Evolutionary conservation across 2,113 vertebrate species (phyloP).

Genomic region (Steatornis caripensis): DNA sequence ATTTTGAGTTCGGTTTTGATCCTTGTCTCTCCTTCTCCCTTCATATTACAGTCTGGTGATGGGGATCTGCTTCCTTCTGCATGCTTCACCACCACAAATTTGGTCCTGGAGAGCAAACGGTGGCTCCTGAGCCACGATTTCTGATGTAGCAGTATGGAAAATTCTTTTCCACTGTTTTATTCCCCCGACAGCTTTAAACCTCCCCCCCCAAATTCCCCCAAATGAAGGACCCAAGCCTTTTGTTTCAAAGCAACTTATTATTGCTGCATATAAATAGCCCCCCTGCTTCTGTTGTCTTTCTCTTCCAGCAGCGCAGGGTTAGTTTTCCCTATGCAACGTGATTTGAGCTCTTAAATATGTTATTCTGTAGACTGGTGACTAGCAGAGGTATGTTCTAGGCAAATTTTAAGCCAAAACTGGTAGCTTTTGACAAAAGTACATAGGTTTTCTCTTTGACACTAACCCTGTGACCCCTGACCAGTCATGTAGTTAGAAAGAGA

Average conservation of each 20-base stretch:
- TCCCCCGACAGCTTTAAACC: background rate
- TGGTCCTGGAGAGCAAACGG: background rate
- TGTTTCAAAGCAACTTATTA: background rate
- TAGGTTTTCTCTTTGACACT: background rate
- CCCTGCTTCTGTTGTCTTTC: background rate
- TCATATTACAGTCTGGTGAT: background rate
- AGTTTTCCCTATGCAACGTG: background rate
- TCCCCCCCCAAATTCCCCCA: too few relatives aligned
- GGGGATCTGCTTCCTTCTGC: background rate
- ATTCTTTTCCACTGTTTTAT: background rate
- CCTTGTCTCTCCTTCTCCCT: background rate
- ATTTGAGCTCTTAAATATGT: background rate
- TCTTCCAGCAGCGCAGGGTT: background rate
- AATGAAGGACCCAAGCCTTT: background rate
- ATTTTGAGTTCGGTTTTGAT: background rate
- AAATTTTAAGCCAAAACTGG: background rate
- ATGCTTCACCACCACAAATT: accelerated
- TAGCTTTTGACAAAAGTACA: background rate
- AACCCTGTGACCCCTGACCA: background rate
- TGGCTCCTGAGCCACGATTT: background rate
- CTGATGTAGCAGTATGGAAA: background rate
- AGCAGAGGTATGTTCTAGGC: background rate
- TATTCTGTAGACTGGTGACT: background rate
- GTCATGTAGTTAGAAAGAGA: accelerated
- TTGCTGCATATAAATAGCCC: background rate